These are phyloP conservation scores for Solenopsis invicta DNA, from an alignment of 1,140 invertebrate genomes.

Conservation along the genomic window DNA sequence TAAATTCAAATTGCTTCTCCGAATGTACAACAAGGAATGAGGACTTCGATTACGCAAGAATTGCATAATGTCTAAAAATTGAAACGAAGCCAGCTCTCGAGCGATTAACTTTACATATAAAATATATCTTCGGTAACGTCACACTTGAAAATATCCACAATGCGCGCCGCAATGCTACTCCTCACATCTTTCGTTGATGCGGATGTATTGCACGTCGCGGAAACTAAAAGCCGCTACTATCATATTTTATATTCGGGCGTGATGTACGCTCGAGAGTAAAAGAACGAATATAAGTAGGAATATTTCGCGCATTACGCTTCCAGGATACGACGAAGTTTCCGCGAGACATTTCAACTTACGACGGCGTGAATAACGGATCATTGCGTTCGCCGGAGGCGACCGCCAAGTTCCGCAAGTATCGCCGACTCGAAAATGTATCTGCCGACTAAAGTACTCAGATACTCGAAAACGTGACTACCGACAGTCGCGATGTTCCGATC, in stretches of 20 bases:
- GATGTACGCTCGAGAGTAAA: conserved; percentile 30
- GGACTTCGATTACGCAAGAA: conserved; percentile 14
- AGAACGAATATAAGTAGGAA: conserved; percentile 47
- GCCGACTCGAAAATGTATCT: conserved; percentile 39
- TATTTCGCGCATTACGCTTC: conserved; percentile 58
- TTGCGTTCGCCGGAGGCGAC: conserved; percentile 64
- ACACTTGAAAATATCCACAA: conserved; percentile 33
- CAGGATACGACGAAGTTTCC: conserved; percentile 57
- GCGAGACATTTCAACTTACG: conserved; percentile 58
- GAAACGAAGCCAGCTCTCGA: conserved; percentile 23
- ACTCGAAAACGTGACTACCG: conserved; percentile 38
- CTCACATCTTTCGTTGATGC: conserved; percentile 8
- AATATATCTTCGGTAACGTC: conserved; percentile 40
- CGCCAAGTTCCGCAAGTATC: conserved; percentile 38
- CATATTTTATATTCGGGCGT: conserved; percentile 48
- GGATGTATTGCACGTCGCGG: conserved; percentile 24
- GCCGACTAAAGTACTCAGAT: conserved; percentile 31
- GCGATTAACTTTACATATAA: conserved; percentile 35
- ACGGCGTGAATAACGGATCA: conserved; percentile 70
- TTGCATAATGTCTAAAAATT: conserved; percentile 27
- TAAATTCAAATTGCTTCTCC: conserved; percentile 28
- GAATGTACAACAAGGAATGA: neutral
- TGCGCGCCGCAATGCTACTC: neutral
- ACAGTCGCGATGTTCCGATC: neutral
- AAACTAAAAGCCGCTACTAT: conserved; percentile 51